Evolutionary conservation across 2,113 vertebrate genomes (phyloP).

Genomic region (Ellobius talpinus): DNA sequence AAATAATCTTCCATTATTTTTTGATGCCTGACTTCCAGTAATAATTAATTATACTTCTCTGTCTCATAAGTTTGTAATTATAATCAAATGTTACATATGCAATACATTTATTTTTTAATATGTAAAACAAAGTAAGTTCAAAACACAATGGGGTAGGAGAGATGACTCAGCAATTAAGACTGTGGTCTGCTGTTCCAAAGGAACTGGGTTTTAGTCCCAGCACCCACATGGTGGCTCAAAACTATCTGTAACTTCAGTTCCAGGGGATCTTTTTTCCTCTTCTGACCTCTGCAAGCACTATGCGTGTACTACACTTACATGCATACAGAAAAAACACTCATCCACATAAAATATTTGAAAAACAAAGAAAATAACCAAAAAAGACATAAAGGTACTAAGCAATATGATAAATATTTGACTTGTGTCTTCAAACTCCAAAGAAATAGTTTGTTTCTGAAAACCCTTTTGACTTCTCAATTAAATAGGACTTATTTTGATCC

Average conservation of each 20-base stretch:
- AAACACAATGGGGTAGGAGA: not conserved
- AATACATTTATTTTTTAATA: constrained; percentile 19
- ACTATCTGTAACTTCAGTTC: not conserved
- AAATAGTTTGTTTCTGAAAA: constrained; percentile 40
- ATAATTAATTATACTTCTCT: constrained; percentile 25
- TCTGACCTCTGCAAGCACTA: not conserved
- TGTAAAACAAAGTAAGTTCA: constrained; percentile 38
- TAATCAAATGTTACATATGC: not conserved
- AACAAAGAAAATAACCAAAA: not conserved
- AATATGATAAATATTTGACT: not conserved
- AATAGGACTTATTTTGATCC: constrained; percentile 8
- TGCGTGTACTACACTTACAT: not conserved
- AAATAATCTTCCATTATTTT: constrained; percentile 23
- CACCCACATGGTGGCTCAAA: not conserved
- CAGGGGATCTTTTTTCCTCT: not conserved
- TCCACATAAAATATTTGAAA: not conserved
- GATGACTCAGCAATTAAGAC: not conserved
- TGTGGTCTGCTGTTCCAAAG: not conserved
- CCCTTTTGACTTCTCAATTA: constrained; percentile 28
- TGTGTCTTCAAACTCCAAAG: constrained; percentile 29
- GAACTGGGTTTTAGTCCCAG: not conserved
- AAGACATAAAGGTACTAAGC: constrained; percentile 34
- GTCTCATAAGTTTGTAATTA: not conserved
- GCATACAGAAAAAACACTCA: not conserved
- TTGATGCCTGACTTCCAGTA: constrained; percentile 24